phyloP scores from a whole-genome alignment of 53 echinoderm and acorn worm genomes.

The Antedon mediterranea region DNA sequence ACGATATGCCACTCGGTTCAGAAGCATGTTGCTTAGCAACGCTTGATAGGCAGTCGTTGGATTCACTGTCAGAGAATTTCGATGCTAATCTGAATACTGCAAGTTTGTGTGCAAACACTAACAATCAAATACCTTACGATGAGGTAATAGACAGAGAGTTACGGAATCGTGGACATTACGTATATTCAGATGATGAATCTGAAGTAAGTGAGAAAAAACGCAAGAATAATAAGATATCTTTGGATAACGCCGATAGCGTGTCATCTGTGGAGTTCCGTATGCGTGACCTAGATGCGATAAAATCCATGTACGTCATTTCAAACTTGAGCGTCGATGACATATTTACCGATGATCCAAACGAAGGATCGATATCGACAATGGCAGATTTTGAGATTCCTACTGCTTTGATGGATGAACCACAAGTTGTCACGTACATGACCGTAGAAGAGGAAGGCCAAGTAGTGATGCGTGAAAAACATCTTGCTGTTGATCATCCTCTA shows the following conservation, averaged over 20 bases:
- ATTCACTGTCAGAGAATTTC: slow-evolving; percentile 81
- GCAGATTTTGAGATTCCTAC: slow-evolving; percentile 49
- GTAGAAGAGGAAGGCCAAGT: slow-evolving; percentile 83
- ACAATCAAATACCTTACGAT: slow-evolving; percentile 46
- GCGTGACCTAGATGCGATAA: slow-evolving; percentile 80
- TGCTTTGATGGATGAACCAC: slow-evolving; percentile 49
- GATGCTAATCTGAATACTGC: slow-evolving; percentile 63
- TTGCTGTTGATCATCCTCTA: slow-evolving; percentile 76
- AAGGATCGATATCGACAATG: slow-evolving; percentile 31
- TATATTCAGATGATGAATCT: slow-evolving; percentile 95
- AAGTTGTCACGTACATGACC: slow-evolving; percentile 93
- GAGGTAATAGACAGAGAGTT: slow-evolving; percentile 48
- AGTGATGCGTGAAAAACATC: slow-evolving; percentile 91
- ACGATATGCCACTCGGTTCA: slow-evolving; percentile 87
- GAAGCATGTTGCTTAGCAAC: slow-evolving; percentile 76
- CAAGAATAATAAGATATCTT: slow-evolving; percentile 10
- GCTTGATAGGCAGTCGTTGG: slow-evolving; percentile 66
- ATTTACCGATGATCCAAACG: slow-evolving; percentile 58
- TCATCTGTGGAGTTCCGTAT: slow-evolving; percentile 1
- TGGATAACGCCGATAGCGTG: slow-evolving; percentile 13
- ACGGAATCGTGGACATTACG: slow-evolving; percentile 60
- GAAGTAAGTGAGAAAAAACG: slow-evolving; percentile 60
- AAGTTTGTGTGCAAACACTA: slow-evolving; percentile 63
- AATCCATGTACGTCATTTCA: slow-evolving; percentile 86
- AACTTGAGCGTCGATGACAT: slow-evolving; percentile 65